phyloP scores from a whole-genome alignment of 2,113 vertebrate genomes.

The Seriola rivoliana region DNA sequence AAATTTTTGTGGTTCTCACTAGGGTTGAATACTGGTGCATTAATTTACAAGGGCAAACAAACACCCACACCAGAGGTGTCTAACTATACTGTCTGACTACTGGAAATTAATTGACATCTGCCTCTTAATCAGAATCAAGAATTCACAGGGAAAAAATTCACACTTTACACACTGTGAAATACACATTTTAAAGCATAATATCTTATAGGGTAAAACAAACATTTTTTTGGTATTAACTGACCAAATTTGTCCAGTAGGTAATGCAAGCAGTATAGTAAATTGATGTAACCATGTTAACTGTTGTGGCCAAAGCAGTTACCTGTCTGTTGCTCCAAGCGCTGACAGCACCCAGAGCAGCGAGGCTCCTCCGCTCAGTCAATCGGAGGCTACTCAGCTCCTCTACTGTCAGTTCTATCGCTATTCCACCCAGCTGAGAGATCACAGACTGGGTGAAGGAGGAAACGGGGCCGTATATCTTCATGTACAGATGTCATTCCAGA shows the following conservation, averaged over 20 bases:
- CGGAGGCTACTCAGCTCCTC: conserved; percentile 79
- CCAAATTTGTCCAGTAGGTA: background rate
- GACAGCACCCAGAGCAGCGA: conserved; percentile 79
- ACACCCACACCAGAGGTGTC: background rate
- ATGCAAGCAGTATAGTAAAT: background rate
- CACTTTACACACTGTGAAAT: background rate
- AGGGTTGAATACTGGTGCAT: no score
- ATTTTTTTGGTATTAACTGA: background rate
- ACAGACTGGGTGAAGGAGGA: conserved; percentile 77
- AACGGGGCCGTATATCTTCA: conserved; percentile 79
- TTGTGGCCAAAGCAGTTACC: conserved; percentile 62
- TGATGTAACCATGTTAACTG: background rate
- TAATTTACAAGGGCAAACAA: background rate
- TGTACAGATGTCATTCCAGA: conserved; percentile 26
- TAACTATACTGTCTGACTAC: background rate
- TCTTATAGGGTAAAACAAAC: background rate
- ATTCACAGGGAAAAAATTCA: no score
- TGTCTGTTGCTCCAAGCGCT: conserved; percentile 78
- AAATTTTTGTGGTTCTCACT: no score
- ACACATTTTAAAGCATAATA: background rate
- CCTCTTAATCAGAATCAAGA: background rate
- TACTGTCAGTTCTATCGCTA: conserved; percentile 71
- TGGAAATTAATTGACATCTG: background rate
- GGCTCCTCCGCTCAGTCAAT: conserved; percentile 73
- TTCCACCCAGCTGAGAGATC: conserved; percentile 81